Conservation (phyloP, 2,888 invertebrate species). For the Lysandra bellargus region DNA sequence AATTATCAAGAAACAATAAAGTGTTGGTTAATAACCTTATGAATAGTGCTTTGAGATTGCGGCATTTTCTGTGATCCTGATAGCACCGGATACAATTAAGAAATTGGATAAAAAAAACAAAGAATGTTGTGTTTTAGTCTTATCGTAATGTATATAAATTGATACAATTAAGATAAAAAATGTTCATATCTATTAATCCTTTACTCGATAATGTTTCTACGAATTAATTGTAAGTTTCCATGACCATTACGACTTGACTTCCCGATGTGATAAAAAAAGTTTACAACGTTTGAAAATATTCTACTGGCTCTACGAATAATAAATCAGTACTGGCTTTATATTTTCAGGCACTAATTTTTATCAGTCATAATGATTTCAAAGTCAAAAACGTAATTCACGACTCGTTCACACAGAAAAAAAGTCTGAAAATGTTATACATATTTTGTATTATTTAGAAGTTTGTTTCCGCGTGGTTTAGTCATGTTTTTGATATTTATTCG, state of each 20-base stretch:
- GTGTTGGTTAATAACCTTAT: background rate
- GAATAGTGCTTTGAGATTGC: background rate
- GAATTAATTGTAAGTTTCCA: background rate
- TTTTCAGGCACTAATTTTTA: too few species aligned
- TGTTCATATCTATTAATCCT: background rate
- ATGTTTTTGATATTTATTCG: too few species aligned
- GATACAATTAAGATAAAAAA: background rate
- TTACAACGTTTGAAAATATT: too few species aligned
- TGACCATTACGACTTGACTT: background rate
- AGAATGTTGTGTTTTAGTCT: background rate
- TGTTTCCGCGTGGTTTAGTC: too few species aligned
- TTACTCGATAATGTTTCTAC: background rate
- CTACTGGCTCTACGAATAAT: too few species aligned
- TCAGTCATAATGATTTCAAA: too few species aligned
- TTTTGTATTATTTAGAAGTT: too few species aligned
- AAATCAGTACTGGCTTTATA: too few species aligned
- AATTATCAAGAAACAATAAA: background rate
- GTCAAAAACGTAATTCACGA: too few species aligned
- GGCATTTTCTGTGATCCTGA: background rate
- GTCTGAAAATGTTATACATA: too few species aligned
- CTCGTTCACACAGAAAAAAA: too few species aligned
- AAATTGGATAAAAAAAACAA: background rate
- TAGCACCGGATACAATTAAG: background rate
- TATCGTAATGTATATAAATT: constrained; percentile 4
- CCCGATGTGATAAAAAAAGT: background rate